Evolutionary conservation across 2,888 invertebrate species (phyloP).

Genomic region (Erpobdella octoculata): DNA sequence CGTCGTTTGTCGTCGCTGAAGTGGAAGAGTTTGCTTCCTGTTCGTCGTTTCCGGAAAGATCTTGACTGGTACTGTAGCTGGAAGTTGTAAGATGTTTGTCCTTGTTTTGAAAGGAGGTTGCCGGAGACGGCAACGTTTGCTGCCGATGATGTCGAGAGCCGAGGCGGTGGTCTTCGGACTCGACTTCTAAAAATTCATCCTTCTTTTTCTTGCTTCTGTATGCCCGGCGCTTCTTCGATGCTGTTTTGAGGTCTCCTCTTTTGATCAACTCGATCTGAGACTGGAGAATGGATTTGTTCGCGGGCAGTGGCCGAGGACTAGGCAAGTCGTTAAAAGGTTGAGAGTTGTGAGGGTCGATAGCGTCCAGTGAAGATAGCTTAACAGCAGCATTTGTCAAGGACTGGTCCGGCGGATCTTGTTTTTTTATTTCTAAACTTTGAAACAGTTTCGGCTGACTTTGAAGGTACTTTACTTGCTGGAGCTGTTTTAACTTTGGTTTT

Average conservation of each 20-base stretch:
- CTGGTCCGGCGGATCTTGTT: not conserved
- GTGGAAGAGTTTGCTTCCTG: constrained; percentile 11
- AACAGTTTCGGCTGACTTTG: not conserved
- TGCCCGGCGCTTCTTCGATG: constrained; percentile 52
- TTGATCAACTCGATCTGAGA: not conserved
- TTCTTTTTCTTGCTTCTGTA: constrained; percentile 47
- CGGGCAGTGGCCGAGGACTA: too few relatives aligned
- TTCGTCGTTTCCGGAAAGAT: constrained; percentile 20
- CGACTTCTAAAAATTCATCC: constrained; percentile 4
- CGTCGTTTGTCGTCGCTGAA: constrained; percentile 8
- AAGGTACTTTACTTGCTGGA: not conserved
- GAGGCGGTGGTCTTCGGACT: not conserved
- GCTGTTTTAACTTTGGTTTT: constrained; percentile 2
- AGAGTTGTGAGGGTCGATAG: not conserved
- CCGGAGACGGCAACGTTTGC: not conserved
- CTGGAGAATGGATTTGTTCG: not conserved
- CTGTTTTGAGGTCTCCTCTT: constrained; percentile 45
- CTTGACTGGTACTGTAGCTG: constrained; percentile 1
- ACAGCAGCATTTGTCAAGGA: too few relatives aligned
- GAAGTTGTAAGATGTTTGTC: not conserved
- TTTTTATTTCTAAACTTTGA: not conserved
- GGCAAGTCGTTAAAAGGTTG: too few relatives aligned
- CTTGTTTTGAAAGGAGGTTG: not conserved
- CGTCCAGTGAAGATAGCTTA: not conserved
- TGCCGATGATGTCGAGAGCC: not conserved